Base-by-base conservation (phyloP, 2,797 vertebrate species). In the Oreochromis mossambicus region DNA sequence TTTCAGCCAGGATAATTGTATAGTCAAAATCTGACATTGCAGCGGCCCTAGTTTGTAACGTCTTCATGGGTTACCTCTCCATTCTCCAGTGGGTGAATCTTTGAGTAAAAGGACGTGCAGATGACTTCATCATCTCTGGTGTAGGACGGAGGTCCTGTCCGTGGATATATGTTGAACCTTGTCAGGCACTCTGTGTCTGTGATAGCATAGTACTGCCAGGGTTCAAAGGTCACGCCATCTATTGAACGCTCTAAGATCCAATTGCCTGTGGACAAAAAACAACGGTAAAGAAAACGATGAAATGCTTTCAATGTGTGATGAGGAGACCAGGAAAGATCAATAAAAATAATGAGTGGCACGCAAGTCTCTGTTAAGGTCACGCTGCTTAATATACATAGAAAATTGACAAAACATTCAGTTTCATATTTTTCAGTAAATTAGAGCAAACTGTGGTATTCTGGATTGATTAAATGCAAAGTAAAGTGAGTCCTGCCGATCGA, bases 51-150 rank as follows among this genome's bases (percentile, higher is more conserved):
- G 13, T 66, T 15, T 10, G 4, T 15, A 66, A 34, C 15, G n/a
- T 13, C n/a, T 11, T 55, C 8, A 10, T 4, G 13, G 5, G 19
- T 96, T 96, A 99, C 98, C 98, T 99, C 98, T 95, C 98, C 98
- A 1, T 99, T 99, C 92, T 99, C 98, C 94, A 99, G 95, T 3
- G 98, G 98, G 77, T 98, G 98, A 79, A 99, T 98, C 94, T 97
- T 98, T 48, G 98, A 99, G 87, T 99, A 99, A 92, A 97, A 98
- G 1, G 98, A 98, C 12, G 98, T 99, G 87, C 98, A 99, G 95
- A 99, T 99, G 73, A 99, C 98, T 92, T 99, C 98, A 88, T 99
- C 97, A 29, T 99, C 98, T 77, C 96, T 96, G 38, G 95, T 87
- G 84, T 99, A 99, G 6, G 97, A 98, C 0, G 98, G 98, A 1